phyloP scores from a whole-genome alignment of 2,888 invertebrate species.

The Molorchus minor region DNA sequence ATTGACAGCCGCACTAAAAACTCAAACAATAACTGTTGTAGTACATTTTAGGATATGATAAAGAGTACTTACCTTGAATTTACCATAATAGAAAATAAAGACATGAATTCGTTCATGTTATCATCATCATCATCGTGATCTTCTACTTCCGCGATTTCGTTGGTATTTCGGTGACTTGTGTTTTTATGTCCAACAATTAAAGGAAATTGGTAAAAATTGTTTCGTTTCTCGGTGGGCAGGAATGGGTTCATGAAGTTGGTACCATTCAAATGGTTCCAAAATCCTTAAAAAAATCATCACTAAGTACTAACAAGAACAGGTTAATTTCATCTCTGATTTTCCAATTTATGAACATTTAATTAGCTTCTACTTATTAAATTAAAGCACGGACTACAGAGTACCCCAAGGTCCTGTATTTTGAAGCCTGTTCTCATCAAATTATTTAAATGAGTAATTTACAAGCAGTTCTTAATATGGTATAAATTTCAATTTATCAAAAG shows the following conservation, averaged over 20 bases:
- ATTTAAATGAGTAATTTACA: too few relatives aligned
- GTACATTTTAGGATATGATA: background rate
- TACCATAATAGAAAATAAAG: constrained; percentile 35
- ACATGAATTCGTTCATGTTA: constrained; percentile 39
- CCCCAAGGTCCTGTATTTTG: too few relatives aligned
- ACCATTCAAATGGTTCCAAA: constrained; percentile 37
- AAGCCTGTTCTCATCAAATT: too few relatives aligned
- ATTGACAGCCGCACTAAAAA: constrained; percentile 33
- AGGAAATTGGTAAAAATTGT: constrained; percentile 42
- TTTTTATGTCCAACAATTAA: constrained; percentile 43
- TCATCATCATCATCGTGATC: constrained; percentile 39
- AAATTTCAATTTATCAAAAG: too few relatives aligned
- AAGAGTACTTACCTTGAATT: constrained; percentile 41
- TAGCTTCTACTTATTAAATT: too few relatives aligned
- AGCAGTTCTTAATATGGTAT: too few relatives aligned
- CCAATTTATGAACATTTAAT: too few relatives aligned
- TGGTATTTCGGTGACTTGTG: constrained; percentile 16
- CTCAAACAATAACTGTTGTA: background rate
- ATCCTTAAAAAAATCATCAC: constrained; percentile 35
- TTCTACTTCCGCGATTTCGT: constrained; percentile 40
- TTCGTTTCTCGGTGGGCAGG: constrained; percentile 37
- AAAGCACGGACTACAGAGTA: too few relatives aligned
- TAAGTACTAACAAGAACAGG: background rate
- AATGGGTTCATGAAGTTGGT: constrained; percentile 34
- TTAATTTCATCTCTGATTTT: too few relatives aligned